A percentile compares a stretch with the other conserved stretches of the same genome.
phyloP scores from a whole-genome alignment of 2,113 vertebrate genomes.

The Hypocryptadius cinnamomeus region DNA sequence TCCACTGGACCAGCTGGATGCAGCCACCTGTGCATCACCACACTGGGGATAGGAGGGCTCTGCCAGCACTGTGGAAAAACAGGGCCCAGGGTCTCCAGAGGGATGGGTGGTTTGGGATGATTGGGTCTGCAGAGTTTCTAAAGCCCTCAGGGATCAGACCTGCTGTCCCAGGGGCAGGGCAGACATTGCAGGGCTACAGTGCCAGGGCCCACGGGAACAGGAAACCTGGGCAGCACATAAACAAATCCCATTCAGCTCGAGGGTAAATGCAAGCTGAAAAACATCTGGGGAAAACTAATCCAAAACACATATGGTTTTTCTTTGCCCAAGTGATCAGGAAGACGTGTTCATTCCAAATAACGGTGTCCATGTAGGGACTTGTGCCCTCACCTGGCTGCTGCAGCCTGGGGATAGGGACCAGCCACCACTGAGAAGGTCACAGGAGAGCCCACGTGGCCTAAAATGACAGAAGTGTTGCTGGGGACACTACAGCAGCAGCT shows the following conservation, averaged over 20 bases:
- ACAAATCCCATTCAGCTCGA: background rate
- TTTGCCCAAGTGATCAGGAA: background rate
- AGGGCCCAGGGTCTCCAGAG: background rate
- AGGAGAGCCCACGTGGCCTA: background rate
- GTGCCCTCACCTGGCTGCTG: background rate
- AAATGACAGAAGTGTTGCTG: background rate
- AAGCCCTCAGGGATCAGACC: background rate
- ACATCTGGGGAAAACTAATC: background rate
- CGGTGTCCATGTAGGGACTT: fast-evolving
- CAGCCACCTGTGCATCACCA: background rate
- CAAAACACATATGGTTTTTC: background rate
- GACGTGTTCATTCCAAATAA: fast-evolving
- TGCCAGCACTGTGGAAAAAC: background rate
- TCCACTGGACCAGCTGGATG: background rate
- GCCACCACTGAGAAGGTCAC: background rate
- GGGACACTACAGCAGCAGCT: background rate
- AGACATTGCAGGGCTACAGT: background rate
- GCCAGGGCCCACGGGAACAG: background rate
- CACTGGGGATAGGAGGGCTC: background rate
- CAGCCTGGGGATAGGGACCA: background rate
- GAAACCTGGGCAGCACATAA: background rate
- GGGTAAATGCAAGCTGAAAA: background rate
- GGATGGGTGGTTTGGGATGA: background rate
- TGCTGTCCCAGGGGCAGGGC: background rate
- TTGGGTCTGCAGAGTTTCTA: background rate